Evolutionary conservation across 1,140 invertebrate species (phyloP).

Genomic region (Neotoxoptera formosana): DNA sequence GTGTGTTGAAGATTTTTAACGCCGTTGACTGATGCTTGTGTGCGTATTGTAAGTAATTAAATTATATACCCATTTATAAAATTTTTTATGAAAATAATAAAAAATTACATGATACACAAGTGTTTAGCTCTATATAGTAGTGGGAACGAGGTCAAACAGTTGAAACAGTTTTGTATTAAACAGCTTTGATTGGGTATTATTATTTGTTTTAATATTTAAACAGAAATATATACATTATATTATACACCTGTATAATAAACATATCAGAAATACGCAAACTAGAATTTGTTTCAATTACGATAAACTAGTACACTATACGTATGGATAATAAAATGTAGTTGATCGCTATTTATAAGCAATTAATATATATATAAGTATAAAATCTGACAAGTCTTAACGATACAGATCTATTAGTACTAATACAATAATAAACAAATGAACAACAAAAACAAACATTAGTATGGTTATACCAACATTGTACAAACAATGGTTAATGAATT

Average conservation of each 20-base stretch:
- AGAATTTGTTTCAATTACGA: background rate
- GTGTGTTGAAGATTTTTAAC: background rate
- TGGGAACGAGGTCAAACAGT: background rate
- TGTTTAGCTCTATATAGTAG: background rate
- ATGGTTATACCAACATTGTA: background rate
- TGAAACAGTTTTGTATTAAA: background rate
- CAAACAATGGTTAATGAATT: background rate
- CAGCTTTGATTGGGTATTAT: background rate
- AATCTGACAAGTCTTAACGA: background rate
- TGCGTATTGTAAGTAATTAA: background rate
- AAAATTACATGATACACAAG: background rate
- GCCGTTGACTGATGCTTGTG: background rate
- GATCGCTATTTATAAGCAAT: background rate
- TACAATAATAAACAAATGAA: background rate
- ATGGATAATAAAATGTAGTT: background rate
- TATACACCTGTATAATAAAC: background rate
- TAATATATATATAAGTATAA: background rate
- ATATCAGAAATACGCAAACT: background rate
- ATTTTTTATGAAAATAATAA: background rate
- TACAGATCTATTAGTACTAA: background rate
- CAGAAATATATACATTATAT: background rate
- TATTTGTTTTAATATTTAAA: background rate
- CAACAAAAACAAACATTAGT: background rate
- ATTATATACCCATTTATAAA: constrained; percentile 35
- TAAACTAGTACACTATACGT: background rate